These are phyloP conservation scores for Ditylenchus dipsaci DNA, from an alignment of 1,140 invertebrate species.

Conservation along the genomic window DNA sequence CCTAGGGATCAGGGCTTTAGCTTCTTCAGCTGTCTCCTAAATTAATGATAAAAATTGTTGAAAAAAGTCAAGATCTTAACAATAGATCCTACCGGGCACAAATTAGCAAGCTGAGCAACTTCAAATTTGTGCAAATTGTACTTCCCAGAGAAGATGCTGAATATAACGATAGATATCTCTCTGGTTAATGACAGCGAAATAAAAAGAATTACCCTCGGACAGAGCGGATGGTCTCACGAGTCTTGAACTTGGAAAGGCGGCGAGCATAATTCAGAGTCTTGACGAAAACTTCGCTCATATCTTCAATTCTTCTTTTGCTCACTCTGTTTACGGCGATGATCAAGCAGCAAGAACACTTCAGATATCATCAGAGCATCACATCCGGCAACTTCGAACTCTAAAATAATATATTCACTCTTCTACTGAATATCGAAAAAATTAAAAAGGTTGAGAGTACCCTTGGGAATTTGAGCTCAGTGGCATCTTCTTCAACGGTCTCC, in stretches of 20 bases:
- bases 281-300: constrained; percentile 90
- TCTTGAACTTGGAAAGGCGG: constrained; percentile 85
- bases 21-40: constrained; percentile 67
- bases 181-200: constrained; percentile 15
- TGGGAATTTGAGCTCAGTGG: constrained; percentile 54
- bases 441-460: constrained; percentile 35
- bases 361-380: constrained; percentile 88
- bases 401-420: constrained; percentile 2
- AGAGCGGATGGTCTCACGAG: constrained; percentile 91
- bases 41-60: constrained; percentile 4
- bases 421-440: background rate
- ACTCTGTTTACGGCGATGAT: constrained; percentile 93
- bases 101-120: constrained; percentile 88
- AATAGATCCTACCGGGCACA: constrained; percentile 81
- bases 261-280: constrained; percentile 94
- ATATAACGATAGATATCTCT: constrained; percentile 54
- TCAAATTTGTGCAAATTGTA: constrained; percentile 99
- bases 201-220: constrained; percentile 66
- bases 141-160: constrained; percentile 71
- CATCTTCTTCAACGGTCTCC: constrained; percentile 50
- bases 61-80: constrained; percentile 51
- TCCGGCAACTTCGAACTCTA: constrained; percentile 49
- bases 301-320: constrained; percentile 77
- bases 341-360: constrained; percentile 93
- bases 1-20: constrained; percentile 51